These are phyloP conservation scores for Drosophila yakuba DNA, from an alignment of 1,140 invertebrate species.

Conservation along the genomic window DNA sequence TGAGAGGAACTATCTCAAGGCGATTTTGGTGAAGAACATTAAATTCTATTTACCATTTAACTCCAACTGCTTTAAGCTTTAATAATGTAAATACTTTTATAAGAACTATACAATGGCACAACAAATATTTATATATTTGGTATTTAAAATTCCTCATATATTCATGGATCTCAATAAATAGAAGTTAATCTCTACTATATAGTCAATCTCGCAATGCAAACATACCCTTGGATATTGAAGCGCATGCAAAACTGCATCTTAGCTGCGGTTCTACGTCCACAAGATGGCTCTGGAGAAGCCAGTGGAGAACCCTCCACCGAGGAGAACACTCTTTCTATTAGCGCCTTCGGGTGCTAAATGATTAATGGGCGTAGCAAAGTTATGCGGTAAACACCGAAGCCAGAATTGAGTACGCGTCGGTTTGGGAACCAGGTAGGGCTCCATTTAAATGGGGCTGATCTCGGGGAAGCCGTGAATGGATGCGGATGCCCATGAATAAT, in stretches of 20 bases:
- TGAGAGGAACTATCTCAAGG: background rate
- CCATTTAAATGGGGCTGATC: slow-evolving; percentile 25
- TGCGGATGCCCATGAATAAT: slow-evolving; percentile 43
- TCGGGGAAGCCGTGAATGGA: slow-evolving; percentile 25
- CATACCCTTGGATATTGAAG: too few species aligned
- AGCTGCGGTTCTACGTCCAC: background rate
- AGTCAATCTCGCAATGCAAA: background rate
- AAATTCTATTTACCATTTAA: too few species aligned
- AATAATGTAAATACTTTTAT: background rate
- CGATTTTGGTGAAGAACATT: background rate
- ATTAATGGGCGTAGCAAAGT: slow-evolving; percentile 40
- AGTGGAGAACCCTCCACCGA: background rate
- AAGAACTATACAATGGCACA: background rate
- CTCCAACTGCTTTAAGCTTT: too few species aligned
- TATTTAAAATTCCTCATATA: too few species aligned
- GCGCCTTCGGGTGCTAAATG: slow-evolving; percentile 48
- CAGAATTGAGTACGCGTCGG: slow-evolving; percentile 10
- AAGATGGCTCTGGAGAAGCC: background rate
- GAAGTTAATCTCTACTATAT: background rate
- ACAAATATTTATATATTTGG: too few species aligned
- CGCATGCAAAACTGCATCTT: background rate
- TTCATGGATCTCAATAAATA: background rate
- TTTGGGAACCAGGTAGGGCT: slow-evolving; percentile 21
- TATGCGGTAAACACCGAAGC: slow-evolving; percentile 33
- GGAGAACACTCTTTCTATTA: slow-evolving; percentile 33